A percentile compares a stretch with the other conserved stretches of the same genome.
phyloP scores from a whole-genome alignment of 92 coral and sea anemone genomes.

The Meandrina meandrites region DNA sequence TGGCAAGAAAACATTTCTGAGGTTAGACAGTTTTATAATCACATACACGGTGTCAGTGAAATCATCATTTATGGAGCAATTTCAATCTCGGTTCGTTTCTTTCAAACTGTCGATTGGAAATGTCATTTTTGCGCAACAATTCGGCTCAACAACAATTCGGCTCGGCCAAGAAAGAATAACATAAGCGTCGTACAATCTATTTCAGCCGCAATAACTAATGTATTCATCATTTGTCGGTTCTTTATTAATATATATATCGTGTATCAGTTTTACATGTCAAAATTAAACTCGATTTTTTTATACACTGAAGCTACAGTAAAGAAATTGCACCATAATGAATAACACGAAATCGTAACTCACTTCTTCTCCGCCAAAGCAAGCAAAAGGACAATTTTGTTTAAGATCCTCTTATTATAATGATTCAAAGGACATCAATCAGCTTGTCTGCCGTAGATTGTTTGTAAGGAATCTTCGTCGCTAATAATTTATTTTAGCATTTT shows the following conservation, averaged over 20 bases:
- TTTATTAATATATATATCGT: background rate
- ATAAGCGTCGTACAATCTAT: background rate
- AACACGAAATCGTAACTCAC: background rate
- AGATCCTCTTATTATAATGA: background rate
- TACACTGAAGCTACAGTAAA: background rate
- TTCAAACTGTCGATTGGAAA: background rate
- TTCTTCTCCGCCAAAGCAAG: background rate
- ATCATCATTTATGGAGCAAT: background rate
- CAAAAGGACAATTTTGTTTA: background rate
- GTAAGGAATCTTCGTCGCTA: background rate
- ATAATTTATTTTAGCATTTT: background rate
- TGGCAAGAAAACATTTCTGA: conserved; percentile 77
- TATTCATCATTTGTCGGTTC: background rate
- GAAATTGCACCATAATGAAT: background rate
- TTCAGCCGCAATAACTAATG: background rate
- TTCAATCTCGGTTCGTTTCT: background rate
- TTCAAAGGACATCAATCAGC: background rate
- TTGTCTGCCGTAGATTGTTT: background rate
- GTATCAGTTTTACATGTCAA: background rate
- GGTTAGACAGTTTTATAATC: conserved; percentile 49
- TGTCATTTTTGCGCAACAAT: no score
- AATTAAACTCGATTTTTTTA: background rate
- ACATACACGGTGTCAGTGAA: background rate
- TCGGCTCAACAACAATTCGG: no score
- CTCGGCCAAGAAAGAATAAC: background rate